Conservation (phyloP, 2,113 vertebrate species). For the Anhinga anhinga region DNA sequence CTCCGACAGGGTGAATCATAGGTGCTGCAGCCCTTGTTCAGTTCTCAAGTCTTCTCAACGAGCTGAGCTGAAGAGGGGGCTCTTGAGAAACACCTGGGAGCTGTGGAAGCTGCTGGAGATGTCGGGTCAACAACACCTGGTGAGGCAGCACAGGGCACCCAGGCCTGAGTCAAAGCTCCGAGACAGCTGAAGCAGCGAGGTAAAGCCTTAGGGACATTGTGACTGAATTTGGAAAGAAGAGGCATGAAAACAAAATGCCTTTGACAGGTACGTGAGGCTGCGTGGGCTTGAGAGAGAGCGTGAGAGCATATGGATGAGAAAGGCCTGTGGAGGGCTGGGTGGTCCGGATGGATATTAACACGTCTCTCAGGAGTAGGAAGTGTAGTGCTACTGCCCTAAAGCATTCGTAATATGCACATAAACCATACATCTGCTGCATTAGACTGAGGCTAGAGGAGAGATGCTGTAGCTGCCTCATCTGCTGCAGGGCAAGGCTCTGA, state of each 20-base stretch:
- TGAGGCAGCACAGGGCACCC: not conserved
- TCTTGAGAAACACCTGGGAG: not conserved
- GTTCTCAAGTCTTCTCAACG: not conserved
- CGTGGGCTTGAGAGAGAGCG: not conserved
- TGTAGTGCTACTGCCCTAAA: not conserved
- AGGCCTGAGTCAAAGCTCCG: rapidly evolving
- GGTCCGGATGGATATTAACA: not conserved
- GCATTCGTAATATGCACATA: not conserved
- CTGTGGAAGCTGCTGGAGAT: not conserved
- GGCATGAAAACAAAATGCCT: not conserved
- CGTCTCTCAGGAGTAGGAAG: rapidly evolving
- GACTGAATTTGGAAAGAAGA: not conserved
- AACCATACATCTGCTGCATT: not conserved
- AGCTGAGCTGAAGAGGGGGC: not conserved
- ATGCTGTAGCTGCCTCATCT: not conserved
- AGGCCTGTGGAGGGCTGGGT: not conserved
- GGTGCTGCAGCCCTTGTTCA: not conserved
- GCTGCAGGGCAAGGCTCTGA: not conserved
- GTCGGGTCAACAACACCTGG: not conserved
- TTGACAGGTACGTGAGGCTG: not conserved
- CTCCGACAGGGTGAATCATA: not conserved
- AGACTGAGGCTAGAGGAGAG: not conserved
- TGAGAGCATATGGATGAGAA: not conserved
- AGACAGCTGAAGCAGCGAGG: not conserved
- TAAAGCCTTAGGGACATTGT: not conserved